Conservation (phyloP, 2,888 invertebrate genomes). For the Penaeus monodon region DNA sequence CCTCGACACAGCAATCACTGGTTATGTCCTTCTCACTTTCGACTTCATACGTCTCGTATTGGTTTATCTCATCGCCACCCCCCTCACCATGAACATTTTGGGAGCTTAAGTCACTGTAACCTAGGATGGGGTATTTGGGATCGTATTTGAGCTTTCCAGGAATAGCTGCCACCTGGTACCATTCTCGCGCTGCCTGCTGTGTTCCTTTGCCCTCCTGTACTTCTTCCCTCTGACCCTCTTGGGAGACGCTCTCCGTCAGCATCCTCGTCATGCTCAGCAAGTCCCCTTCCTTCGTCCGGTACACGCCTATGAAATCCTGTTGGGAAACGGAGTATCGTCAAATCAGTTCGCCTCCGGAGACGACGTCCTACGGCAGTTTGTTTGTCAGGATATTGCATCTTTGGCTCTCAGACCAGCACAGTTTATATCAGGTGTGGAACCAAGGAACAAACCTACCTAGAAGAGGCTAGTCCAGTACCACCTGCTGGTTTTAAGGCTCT, state of each 20-base stretch:
- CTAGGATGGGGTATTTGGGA: constrained; percentile 33
- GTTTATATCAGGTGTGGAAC: constrained; percentile 1
- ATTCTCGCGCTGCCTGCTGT: neutral
- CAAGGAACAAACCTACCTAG: constrained; percentile 31
- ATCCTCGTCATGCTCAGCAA: constrained; percentile 20
- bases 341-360: neutral
- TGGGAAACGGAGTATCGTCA: neutral
- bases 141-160: constrained; percentile 15
- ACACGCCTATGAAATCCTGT: constrained; percentile 31
- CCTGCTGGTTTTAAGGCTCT: constrained; percentile 23
- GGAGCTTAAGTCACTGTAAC: constrained; percentile 27
- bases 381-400: neutral
- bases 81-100: neutral
- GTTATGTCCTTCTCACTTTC: too few species aligned
- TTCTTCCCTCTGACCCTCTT: neutral
- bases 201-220: too few species aligned
- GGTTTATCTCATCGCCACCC: neutral
- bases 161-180: constrained; percentile 32
- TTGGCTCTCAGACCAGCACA: too few species aligned
- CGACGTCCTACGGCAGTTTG: neutral
- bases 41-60: neutral
- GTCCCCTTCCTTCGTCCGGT: constrained; percentile 35
- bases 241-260: neutral
- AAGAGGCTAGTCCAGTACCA: constrained; percentile 38
- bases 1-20: too few species aligned